phyloP scores from a whole-genome alignment of 2,113 vertebrate genomes.

The Cyphotilapia sp. region DNA sequence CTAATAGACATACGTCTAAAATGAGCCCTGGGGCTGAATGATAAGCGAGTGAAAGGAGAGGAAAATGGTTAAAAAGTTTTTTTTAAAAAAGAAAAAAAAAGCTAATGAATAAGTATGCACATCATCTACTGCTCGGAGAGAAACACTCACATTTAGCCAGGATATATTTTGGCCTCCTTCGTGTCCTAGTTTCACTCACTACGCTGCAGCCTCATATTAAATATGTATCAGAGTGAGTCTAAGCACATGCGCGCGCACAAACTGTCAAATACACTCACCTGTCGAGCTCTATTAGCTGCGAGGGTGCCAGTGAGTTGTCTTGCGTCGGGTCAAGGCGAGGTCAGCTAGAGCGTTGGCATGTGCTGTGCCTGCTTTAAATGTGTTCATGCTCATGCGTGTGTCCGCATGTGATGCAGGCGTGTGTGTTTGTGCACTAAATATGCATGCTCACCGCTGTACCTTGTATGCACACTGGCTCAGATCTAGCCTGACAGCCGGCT shows the following conservation, averaged over 20 bases:
- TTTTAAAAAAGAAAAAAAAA: background rate
- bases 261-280: background rate
- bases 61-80: constrained; percentile 9
- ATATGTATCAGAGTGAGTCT: constrained; percentile 48
- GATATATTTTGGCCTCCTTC: constrained; percentile 33
- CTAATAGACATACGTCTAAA: constrained; percentile 37
- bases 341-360: background rate
- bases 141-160: constrained; percentile 25
- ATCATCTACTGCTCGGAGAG: constrained; percentile 12
- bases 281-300: constrained; percentile 26
- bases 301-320: background rate
- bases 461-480: constrained; percentile 5
- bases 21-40: constrained; percentile 36
- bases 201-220: constrained; percentile 41
- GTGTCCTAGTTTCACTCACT: constrained; percentile 49
- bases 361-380: background rate
- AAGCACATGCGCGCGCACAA: background rate
- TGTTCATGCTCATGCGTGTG: background rate
- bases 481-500: constrained; percentile 35
- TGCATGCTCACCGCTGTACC: background rate
- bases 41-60: constrained; percentile 30
- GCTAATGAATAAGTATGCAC: constrained; percentile 22
- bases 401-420: background rate
- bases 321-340: constrained; percentile 46
- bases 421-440: background rate